Evolutionary conservation across 2,113 vertebrate species (phyloP).

Genomic region (Crotalus tigris): DNA sequence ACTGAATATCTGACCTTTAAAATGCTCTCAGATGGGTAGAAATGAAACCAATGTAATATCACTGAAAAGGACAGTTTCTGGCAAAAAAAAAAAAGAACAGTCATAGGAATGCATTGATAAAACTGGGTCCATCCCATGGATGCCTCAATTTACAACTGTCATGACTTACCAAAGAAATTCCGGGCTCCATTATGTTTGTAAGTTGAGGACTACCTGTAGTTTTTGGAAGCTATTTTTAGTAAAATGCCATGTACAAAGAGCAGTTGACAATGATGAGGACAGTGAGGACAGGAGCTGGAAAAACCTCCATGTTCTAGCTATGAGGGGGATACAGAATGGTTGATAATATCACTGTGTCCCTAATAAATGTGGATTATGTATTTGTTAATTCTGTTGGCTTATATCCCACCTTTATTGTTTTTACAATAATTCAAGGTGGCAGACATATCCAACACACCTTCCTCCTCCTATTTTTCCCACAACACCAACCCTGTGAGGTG

Average conservation of each 20-base stretch:
- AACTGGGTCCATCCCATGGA: neutral
- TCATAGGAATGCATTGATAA: neutral
- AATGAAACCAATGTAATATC: slow-evolving; percentile 21
- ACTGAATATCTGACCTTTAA: neutral
- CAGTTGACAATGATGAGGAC: neutral
- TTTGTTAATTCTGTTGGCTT: too few species aligned
- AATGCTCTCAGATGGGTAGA: fast-evolving
- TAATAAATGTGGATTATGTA: too few species aligned
- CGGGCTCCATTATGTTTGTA: too few species aligned
- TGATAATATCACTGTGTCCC: too few species aligned
- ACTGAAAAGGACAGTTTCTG: neutral
- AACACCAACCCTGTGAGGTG: too few species aligned
- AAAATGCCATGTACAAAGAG: neutral
- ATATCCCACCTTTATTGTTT: too few species aligned
- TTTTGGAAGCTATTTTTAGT: neutral
- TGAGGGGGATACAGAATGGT: neutral
- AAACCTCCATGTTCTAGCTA: neutral
- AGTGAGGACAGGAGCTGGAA: neutral
- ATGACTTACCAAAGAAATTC: too few species aligned
- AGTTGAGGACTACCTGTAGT: neutral
- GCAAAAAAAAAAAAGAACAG: neutral
- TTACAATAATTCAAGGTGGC: too few species aligned
- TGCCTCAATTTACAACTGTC: too few species aligned
- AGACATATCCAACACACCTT: too few species aligned
- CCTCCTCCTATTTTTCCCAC: too few species aligned